Percentiles rank a stretch among this genome's conserved stretches.
These are phyloP conservation scores for Thinocorus orbignyianus DNA, from an alignment of 2,113 vertebrate genomes.

Conservation along the genomic window DNA sequence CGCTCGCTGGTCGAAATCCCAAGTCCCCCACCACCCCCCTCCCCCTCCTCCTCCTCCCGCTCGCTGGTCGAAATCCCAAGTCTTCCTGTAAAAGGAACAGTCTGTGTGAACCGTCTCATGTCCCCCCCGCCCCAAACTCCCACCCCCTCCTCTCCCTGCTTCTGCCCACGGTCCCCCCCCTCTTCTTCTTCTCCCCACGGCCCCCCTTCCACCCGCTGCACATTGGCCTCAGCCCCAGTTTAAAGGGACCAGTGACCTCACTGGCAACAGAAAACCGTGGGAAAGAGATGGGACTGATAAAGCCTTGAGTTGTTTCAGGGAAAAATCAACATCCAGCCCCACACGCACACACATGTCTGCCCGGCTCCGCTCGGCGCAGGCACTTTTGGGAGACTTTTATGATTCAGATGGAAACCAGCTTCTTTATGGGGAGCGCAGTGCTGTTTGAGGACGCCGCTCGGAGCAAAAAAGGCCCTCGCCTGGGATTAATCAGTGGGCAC, in stretches of 20 bases:
- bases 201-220: slow-evolving; percentile 51
- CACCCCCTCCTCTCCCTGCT: not conserved
- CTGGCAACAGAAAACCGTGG: slow-evolving; percentile 74
- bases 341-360: slow-evolving; percentile 64
- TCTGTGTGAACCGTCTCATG: slow-evolving; percentile 17
- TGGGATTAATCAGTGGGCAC: not conserved
- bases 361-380: not conserved
- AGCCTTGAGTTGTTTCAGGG: slow-evolving; percentile 70
- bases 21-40: no score
- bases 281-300: slow-evolving; percentile 72
- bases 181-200: not conserved
- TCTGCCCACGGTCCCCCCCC: not conserved
- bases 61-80: slow-evolving; percentile 32
- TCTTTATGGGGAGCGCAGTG: rapidly evolving
- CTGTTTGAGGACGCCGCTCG: not conserved
- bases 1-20: no score
- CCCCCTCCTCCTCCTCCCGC: not conserved
- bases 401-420: not conserved
- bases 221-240: slow-evolving; percentile 60
- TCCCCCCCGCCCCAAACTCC: not conserved
- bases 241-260: slow-evolving; percentile 73
- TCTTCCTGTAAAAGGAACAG: slow-evolving; percentile 57
- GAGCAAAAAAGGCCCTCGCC: not conserved
- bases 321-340: slow-evolving; percentile 67
- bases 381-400: not conserved